Base-by-base conservation (phyloP, 1,140 invertebrate genomes). In the Aphis craccivora region DNA sequence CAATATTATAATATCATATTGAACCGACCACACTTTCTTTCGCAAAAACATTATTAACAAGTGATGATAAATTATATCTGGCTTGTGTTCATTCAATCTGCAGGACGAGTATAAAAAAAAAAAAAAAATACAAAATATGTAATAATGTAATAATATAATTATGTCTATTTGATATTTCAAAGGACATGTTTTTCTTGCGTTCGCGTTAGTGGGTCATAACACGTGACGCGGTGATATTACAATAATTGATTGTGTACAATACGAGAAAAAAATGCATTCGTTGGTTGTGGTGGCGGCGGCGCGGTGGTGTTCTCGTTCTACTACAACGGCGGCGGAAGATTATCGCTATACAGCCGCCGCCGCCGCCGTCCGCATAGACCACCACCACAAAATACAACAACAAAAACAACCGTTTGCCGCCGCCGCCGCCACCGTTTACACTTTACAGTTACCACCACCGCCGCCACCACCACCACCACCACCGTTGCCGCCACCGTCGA, bases 391-490 rank as follows among this genome's bases (percentile, higher is more conserved):
- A 37, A 53, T 23, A 53, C 87, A 51, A 89, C 87, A 53, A 89
- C 88, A 51, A 89, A 51, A 53, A 89, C 88, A 37, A 89, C 88
- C 88, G 88, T 89, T 89, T 89, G n/a, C 43, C 43, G 40, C 35
- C n/a, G 40, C 83, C n/a, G 48, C 84, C 20, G 87, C 48, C 87
- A 37, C 48, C 87, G 87, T 89, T 89, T 89, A 76, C 60, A 76
- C 60, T 76, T 86, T 86, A 53, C 87, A 37, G 87, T 89, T 89
- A 53, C 87, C 86, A 11, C 87, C 48, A 35, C 87, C n/a, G 22
- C 43, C 81, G 23, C 83, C 37, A 23, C 84, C 30, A 18, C 14
- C 25, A 4, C 87, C n/a, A 22, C 48, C n/a, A 8, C 43, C 81
- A 14, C 43, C 23, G 25, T 22, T 22, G 25, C 84, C 40, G 9